These are phyloP conservation scores for Dasysyrphus tricinctus DNA, from an alignment of 2,888 invertebrate species.

Conservation along the genomic window DNA sequence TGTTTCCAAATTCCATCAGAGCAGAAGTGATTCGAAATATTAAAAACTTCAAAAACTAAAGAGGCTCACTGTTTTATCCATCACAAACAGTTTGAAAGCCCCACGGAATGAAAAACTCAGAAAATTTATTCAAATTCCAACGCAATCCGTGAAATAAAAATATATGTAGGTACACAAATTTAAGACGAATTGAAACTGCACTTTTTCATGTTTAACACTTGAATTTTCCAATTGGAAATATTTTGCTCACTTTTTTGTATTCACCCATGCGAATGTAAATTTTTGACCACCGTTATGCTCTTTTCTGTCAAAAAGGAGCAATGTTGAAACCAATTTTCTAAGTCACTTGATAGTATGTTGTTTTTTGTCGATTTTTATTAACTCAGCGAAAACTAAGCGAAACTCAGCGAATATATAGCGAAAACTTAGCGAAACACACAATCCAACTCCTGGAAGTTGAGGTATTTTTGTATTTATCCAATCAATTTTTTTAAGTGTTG, in stretches of 20 bases:
- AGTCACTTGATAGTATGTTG: constrained; percentile 68
- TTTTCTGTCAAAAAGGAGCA: constrained; percentile 1
- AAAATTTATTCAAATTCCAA: constrained; percentile 45
- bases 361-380: constrained; percentile 4
- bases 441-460: constrained; percentile 21
- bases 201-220: constrained; percentile 2
- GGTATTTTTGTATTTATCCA: constrained; percentile 28
- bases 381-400: constrained; percentile 17
- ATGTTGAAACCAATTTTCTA: constrained; percentile 71
- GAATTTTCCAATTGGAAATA: constrained; percentile 37
- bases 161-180: neutral
- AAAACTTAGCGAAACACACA: constrained; percentile 25
- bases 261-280: constrained; percentile 16
- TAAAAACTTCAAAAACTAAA: neutral
- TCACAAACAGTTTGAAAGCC: neutral
- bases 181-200: constrained; percentile 1
- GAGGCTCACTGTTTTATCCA: neutral
- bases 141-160: constrained; percentile 38
- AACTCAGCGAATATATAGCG: constrained; percentile 26
- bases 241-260: constrained; percentile 53
- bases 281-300: constrained; percentile 21
- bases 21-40: constrained; percentile 24
- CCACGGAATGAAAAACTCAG: constrained; percentile 13
- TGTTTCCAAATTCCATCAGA: constrained; percentile 66
- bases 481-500: constrained; percentile 23